phyloP scores from a whole-genome alignment of 2,113 vertebrate species.

The Oophaga pumilio region DNA sequence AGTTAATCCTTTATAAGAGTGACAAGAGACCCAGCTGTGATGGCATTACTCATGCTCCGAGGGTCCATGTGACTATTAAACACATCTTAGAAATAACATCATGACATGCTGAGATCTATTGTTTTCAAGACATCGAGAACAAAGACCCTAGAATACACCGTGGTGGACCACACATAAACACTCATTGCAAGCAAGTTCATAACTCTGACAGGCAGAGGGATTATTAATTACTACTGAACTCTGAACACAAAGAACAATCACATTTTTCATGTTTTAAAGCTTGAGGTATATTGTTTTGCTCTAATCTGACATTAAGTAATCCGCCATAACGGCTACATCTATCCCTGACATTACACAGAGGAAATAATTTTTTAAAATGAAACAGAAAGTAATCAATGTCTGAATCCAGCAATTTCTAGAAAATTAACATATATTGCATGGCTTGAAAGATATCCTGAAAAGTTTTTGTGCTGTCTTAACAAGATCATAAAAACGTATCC shows the following conservation, averaged over 20 bases:
- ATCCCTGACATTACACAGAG: not conserved
- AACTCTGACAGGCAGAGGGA: not conserved
- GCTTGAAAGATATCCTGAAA: not conserved
- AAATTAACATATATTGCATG: not conserved
- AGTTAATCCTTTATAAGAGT: slow-evolving; percentile 43
- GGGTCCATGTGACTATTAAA: slow-evolving; percentile 33
- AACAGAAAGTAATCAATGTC: not conserved
- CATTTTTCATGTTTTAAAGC: not conserved
- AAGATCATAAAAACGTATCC: not conserved
- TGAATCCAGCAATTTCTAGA: not conserved
- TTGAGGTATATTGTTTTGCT: not conserved
- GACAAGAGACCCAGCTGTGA: slow-evolving; percentile 36
- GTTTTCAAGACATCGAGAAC: slow-evolving; percentile 12
- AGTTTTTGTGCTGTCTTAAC: not conserved
- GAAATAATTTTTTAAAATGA: not conserved
- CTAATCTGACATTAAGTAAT: not conserved
- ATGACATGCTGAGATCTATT: slow-evolving; percentile 17
- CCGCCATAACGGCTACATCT: not conserved
- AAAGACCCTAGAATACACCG: not conserved
- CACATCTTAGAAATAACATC: slow-evolving; percentile 23
- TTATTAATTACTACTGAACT: not conserved
- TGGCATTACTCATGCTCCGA: slow-evolving; percentile 42
- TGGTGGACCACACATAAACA: slow-evolving; percentile 29
- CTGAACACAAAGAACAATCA: slow-evolving; percentile 1
- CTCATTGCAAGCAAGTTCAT: not conserved